Base-by-base conservation (phyloP, 2,797 vertebrate genomes). In the Botia almorhae region DNA sequence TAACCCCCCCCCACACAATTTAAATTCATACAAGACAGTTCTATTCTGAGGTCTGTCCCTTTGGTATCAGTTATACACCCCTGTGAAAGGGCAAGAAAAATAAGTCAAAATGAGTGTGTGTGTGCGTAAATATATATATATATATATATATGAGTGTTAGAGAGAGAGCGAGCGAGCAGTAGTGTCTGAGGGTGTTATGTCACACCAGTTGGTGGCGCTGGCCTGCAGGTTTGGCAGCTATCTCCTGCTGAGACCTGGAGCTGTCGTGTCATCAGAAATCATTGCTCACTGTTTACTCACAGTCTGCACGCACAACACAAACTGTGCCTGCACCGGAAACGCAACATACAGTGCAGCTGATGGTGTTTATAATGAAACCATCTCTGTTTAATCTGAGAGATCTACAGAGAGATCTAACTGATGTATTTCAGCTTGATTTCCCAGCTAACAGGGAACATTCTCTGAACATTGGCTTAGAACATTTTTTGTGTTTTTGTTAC, bases 111-210 rank as follows among this genome's bases (percentile, higher is more conserved):
- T 16, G 36, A 48, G 39, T 36, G 36, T 69, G 23, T 55, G 63
- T 76, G 26, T 68, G n/a, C n/a, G n/a, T n/a, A n/a, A n/a, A n/a
- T n/a, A n/a, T n/a, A n/a, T n/a, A n/a, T n/a, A n/a, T n/a, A n/a
- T n/a, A n/a, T n/a, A n/a, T n/a, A 48, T 26, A 29, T 23, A 85
- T 84, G 78, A 73, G 85, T 81, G 82, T 78, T 82, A n/a, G n/a
- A 19, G 73, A 29, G 60, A 46, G 70, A 80, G 60, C 26, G 50
- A 67, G 58, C 21, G 39, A 46, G 51, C 33, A 19, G 39, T 58
- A 67, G 50, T 61, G 72, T 74, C 55, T 60, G 71, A 69, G 50
- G 56, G 79, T 21, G 39, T 75, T 81, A 81, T 81, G 72, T 75
- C 79, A 81, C 64, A 74, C 13, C 69, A 68, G 80, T 58, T 69